Percentiles rank a stretch among this genome's conserved stretches.
phyloP scores from a whole-genome alignment of 2,888 invertebrate genomes.

The Megamerina dolium region DNA sequence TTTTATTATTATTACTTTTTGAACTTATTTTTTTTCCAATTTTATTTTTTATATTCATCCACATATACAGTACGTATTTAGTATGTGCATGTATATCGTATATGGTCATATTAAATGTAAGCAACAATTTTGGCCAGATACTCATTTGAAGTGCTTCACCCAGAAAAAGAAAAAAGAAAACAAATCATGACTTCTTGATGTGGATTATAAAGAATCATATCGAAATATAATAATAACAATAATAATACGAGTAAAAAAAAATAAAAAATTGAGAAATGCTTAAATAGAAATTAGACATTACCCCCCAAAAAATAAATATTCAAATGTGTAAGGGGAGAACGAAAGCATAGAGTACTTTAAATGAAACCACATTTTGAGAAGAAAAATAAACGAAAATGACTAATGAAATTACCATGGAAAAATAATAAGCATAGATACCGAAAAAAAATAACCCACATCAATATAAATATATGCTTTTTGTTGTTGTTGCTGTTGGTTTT shows the following conservation, averaged over 20 bases:
- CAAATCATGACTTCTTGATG: conserved; percentile 40
- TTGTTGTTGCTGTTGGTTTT: no score
- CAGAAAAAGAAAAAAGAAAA: no score
- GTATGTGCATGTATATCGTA: no score
- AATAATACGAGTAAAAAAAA: conserved; percentile 9
- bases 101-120: neutral
- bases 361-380: neutral
- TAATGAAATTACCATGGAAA: conserved; percentile 11
- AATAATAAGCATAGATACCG: no score
- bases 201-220: conserved; percentile 33
- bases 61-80: no score
- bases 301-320: conserved; percentile 1
- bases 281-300: conserved; percentile 35
- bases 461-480: conserved; percentile 13
- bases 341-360: conserved; percentile 4
- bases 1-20: no score
- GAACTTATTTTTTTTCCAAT: no score
- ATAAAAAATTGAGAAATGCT: conserved; percentile 16
- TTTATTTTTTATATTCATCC: no score
- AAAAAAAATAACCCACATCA: conserved; percentile 35
- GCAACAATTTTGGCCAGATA: neutral
- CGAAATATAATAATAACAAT: neutral
- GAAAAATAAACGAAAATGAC: conserved; percentile 9
- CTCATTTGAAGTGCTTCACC: neutral
- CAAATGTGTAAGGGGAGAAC: neutral